Evolutionary conservation across 1,140 invertebrate species (phyloP).

Genomic region (Drosophila arizonae): DNA sequence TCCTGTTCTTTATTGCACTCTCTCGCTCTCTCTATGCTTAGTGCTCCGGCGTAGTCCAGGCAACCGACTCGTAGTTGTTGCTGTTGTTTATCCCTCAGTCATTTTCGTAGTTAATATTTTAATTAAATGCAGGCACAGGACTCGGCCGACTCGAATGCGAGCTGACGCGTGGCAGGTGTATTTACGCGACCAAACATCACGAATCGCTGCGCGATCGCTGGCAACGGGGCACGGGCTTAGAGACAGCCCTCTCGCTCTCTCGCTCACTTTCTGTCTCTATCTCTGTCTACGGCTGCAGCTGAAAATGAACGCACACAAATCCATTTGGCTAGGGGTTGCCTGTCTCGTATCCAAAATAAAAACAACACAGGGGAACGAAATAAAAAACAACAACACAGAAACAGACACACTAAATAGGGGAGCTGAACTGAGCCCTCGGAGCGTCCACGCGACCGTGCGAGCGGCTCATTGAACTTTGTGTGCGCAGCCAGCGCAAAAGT

Average conservation of each 20-base stretch:
- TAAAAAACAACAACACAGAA: not conserved
- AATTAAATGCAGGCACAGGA: conserved; percentile 78
- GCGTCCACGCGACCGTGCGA: conserved; percentile 6
- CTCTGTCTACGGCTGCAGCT: conserved; percentile 52
- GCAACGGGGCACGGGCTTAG: conserved; percentile 64
- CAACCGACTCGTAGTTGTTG: conserved; percentile 34
- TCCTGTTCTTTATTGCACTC: not conserved
- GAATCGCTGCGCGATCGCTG: conserved; percentile 29
- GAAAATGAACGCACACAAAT: conserved; percentile 59
- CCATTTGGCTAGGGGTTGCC: conserved; percentile 67
- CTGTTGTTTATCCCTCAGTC: conserved; percentile 33
- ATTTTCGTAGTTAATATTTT: conserved; percentile 82
- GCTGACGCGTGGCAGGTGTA: conserved; percentile 80
- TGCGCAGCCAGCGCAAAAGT: conserved; percentile 59
- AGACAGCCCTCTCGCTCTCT: conserved; percentile 27
- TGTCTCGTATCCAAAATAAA: conserved; percentile 23
- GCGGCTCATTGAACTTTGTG: conserved; percentile 69
- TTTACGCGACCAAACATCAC: conserved; percentile 51
- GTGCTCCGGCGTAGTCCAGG: conserved; percentile 9
- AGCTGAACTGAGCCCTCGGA: conserved; percentile 40
- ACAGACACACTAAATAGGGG: conserved; percentile 36
- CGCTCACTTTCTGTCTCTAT: conserved; percentile 18
- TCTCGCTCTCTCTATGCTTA: not conserved
- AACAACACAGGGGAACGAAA: conserved; percentile 3
- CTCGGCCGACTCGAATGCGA: conserved; percentile 25